Evolutionary conservation across 2,888 invertebrate species (phyloP), one percentile per base, ranked within the genome.

Genomic region (Steinernema hermaphroditum): DNA sequence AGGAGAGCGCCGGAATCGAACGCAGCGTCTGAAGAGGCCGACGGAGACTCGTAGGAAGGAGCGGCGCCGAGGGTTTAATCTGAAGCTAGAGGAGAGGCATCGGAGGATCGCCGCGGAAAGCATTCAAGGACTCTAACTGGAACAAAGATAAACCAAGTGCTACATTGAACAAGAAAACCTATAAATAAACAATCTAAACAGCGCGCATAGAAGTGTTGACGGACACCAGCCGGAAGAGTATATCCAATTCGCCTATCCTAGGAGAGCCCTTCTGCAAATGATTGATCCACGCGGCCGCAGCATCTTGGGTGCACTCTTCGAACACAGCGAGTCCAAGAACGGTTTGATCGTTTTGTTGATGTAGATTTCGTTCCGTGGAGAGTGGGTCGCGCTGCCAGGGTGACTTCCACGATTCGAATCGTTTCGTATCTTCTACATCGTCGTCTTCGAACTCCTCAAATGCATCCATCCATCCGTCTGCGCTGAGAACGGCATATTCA

Each of bases 271-370:
- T 69, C 50, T 76, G 75, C n/a, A 81, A 70, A 50, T 81, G 78
- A 29, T 74, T 75, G 49, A 83, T 54, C 81, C 81, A 81, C n/a
- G 78, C 73, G 27, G 74, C 69, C 0, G 81, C 82, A 8, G 72
- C 62, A 12, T 78, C 68, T 37, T 81, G 72, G 37, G 70, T 73
- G 22, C 57, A 70, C 34, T 72, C 68, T 9, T 77, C 78, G 19
- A 78, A 69, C n/a, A 76, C 74, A 0, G 79, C 79, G 69, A 81
- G 50, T 8, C 80, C 84, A 16, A 82, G 74, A 24, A 86, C 78
- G 0, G 82, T 84, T 68, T 82, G 80, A 32, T 81, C 76, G 19
- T 72, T 71, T 68, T 85, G 85, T 69, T 86, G 79, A 71, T 85
- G 85, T 4, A 85, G 73, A 16, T 76, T 82, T 24, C 73, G 41